phyloP scores from a whole-genome alignment of 2,113 vertebrate species.

The Coptodon bakossiorum region DNA sequence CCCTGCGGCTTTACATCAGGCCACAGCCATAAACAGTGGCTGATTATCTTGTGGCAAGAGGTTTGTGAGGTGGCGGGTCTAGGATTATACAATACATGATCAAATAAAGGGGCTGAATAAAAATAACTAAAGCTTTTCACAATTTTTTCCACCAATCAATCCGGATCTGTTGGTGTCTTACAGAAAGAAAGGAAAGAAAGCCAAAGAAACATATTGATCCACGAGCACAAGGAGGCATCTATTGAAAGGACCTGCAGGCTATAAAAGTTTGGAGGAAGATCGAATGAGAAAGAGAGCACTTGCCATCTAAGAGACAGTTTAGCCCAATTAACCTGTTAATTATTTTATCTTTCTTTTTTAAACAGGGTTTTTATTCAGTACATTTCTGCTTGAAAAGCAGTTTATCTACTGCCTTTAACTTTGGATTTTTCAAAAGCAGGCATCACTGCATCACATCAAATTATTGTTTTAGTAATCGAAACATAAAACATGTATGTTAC shows the following conservation, averaged over 20 bases:
- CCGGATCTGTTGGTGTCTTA: constrained; percentile 11
- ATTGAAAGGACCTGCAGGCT: not conserved
- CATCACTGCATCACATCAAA: not conserved
- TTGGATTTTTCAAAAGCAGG: not conserved
- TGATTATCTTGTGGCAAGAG: constrained; percentile 27
- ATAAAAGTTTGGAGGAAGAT: not conserved
- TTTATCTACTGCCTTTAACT: not conserved
- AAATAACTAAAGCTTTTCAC: constrained; percentile 8
- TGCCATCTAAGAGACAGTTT: not conserved
- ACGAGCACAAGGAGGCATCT: constrained; percentile 18
- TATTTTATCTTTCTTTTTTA: not conserved
- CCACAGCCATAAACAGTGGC: constrained; percentile 11
- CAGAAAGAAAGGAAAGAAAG: not conserved
- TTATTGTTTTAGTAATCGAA: not conserved
- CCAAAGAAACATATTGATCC: constrained; percentile 53
- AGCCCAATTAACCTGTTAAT: not conserved
- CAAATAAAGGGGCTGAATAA: constrained; percentile 22
- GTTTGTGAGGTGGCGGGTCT: constrained; percentile 11
- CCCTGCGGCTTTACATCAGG: constrained; percentile 11
- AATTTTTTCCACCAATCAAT: constrained; percentile 54
- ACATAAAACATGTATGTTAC: not conserved
- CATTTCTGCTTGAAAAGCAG: not conserved
- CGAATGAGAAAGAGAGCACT: not conserved
- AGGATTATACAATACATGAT: constrained; percentile 47
- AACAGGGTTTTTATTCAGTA: not conserved